phyloP scores from a whole-genome alignment of 2,113 vertebrate species.

The Notothenia rossii region DNA sequence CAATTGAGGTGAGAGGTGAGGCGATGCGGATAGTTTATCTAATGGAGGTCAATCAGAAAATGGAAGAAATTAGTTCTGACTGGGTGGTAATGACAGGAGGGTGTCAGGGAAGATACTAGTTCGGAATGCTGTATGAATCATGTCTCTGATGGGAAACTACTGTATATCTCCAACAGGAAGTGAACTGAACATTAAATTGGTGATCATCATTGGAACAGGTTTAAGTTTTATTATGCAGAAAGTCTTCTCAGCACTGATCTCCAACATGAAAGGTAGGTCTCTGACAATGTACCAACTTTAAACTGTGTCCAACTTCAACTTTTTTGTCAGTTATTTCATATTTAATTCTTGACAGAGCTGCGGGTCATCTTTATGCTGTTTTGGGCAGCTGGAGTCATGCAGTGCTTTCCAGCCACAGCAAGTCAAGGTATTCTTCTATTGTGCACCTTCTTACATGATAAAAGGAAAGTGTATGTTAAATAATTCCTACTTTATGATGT shows the following conservation, averaged over 20 bases:
- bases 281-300: background rate
- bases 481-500: background rate
- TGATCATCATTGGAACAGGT: background rate
- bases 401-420: background rate
- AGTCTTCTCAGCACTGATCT: background rate
- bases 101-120: background rate
- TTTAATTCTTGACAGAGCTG: background rate
- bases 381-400: fast-evolving
- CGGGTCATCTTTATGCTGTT: background rate
- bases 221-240: background rate
- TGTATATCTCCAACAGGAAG: constrained; percentile 1
- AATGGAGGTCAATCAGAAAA: too few species aligned
- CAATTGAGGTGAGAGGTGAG: too few species aligned
- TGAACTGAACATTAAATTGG: too few species aligned
- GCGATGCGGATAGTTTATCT: too few species aligned
- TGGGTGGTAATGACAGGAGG: background rate
- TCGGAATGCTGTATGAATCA: background rate
- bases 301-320: background rate
- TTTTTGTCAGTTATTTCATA: background rate
- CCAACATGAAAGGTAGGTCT: constrained; percentile 16
- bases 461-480: background rate
- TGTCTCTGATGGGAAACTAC: background rate
- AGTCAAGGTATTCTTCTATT: background rate
- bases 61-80: background rate
- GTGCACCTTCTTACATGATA: background rate